These are phyloP conservation scores for Sycobia sp. DNA, from an alignment of 1,140 invertebrate species.

Conservation along the genomic window DNA sequence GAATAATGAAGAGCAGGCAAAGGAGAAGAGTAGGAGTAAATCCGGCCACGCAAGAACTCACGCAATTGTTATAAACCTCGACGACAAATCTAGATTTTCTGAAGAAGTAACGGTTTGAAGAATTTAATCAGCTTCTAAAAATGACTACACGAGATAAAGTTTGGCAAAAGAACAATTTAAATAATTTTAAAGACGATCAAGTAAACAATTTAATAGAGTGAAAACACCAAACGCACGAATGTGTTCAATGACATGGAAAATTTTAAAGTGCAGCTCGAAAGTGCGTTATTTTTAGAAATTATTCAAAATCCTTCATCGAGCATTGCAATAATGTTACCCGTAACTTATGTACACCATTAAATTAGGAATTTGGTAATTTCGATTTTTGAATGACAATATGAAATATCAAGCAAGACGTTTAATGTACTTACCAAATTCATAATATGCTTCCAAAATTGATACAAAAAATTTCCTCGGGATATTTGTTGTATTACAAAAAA, in stretches of 20 bases:
- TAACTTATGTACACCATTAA: no score
- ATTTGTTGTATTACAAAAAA: no score
- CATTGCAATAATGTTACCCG: no score
- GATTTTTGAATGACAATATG: no score
- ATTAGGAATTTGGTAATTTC: no score
- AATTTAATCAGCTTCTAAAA: background rate
- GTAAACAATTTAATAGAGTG: background rate
- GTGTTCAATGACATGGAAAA: conserved; percentile 16
- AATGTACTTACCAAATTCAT: no score
- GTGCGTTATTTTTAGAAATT: background rate
- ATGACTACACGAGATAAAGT: no score
- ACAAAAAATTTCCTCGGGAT: no score
- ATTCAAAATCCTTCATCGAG: no score
- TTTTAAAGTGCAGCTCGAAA: background rate
- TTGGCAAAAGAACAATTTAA: no score
- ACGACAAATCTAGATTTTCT: conserved; percentile 79
- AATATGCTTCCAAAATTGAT: no score
- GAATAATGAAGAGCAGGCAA: conserved; percentile 7
- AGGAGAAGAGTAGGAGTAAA: conserved; percentile 54
- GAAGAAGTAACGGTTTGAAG: conserved; percentile 79
- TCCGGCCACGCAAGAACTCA: conserved; percentile 73
- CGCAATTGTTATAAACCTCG: conserved; percentile 77
- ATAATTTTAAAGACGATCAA: background rate
- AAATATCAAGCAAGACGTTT: no score
- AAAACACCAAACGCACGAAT: conserved; percentile 20